A percentile compares a stretch with the other conserved stretches of the same genome.
Evolutionary conservation across 1,140 invertebrate species (phyloP).

Genomic region (Drosophila carrolli): DNA sequence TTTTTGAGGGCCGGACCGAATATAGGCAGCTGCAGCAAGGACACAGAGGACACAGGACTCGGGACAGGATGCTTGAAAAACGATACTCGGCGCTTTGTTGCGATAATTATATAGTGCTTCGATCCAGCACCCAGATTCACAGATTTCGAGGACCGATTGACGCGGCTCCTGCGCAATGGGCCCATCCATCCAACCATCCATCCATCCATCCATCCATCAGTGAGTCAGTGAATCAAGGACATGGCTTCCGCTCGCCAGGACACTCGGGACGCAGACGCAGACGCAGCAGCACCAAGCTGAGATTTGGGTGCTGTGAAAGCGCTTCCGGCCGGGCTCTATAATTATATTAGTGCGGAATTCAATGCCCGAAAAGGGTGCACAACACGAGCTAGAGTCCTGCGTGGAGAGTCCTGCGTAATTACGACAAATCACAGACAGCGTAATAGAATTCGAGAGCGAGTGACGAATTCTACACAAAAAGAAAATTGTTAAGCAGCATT

Average conservation of each 20-base stretch:
- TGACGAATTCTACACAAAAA: slow-evolving; percentile 10
- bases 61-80: slow-evolving; percentile 78
- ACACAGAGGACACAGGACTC: slow-evolving; percentile 7
- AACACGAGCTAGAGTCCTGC: slow-evolving; percentile 21
- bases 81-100: slow-evolving; percentile 68
- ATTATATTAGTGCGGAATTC: slow-evolving; percentile 73
- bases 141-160: slow-evolving; percentile 32
- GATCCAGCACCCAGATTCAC: slow-evolving; percentile 31
- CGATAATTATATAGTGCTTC: slow-evolving; percentile 72
- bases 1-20: slow-evolving; percentile 1
- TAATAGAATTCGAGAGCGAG: slow-evolving; percentile 14
- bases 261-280: slow-evolving; percentile 31
- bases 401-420: slow-evolving; percentile 54
- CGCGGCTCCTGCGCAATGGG: slow-evolving; percentile 7
- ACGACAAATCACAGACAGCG: slow-evolving; percentile 31
- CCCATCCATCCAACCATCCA: slow-evolving; percentile 29
- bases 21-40: slow-evolving; percentile 43
- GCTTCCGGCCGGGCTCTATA: slow-evolving; percentile 76
- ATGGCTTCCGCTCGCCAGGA: slow-evolving; percentile 63
- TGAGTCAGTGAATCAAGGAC: slow-evolving; percentile 19
- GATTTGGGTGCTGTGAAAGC: slow-evolving; percentile 70
- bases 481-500: too few species aligned
- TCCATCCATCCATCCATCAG: slow-evolving; percentile 49
- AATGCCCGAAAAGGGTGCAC: slow-evolving; percentile 62
- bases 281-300: slow-evolving; percentile 4